These are phyloP conservation scores for Peromyscus polionotus DNA, from an alignment of 2,113 vertebrate species.

Conservation along the genomic window DNA sequence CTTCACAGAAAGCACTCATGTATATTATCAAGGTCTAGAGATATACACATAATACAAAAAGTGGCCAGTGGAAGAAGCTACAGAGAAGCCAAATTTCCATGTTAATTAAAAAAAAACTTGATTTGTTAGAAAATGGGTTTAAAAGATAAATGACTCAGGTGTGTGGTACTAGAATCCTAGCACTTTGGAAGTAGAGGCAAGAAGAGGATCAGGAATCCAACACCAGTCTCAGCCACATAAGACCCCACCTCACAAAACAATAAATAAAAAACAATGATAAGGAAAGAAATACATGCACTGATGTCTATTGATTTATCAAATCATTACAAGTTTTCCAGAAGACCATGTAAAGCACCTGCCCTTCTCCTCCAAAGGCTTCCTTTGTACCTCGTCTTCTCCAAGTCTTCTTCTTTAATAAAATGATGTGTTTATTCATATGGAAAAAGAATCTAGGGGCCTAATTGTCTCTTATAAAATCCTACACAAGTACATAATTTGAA, in stretches of 20 bases:
- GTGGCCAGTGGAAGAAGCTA: background rate
- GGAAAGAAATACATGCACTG: background rate
- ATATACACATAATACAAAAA: background rate
- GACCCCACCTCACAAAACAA: background rate
- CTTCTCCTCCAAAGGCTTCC: background rate
- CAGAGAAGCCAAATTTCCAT: conserved; percentile 49
- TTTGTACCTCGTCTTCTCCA: background rate
- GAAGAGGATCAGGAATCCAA: background rate
- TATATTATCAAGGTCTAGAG: too few relatives aligned
- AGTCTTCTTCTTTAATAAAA: conserved; percentile 16
- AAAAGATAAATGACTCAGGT: conserved; percentile 15
- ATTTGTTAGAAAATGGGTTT: conserved; percentile 39
- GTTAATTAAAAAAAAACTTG: conserved; percentile 29
- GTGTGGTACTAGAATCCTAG: background rate
- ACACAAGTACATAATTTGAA: background rate
- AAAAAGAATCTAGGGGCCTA: background rate
- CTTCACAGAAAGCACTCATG: background rate
- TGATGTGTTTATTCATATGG: background rate
- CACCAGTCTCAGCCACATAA: background rate
- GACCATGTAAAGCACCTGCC: background rate
- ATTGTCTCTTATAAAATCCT: conserved; percentile 11
- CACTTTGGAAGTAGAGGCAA: background rate
- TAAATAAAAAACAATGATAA: background rate
- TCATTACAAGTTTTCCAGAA: background rate
- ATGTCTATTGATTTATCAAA: conserved; percentile 44